A percentile compares a stretch with the other conserved stretches of the same genome.
phyloP scores from a whole-genome alignment of 2,888 invertebrate genomes.

The Apeira syringaria region DNA sequence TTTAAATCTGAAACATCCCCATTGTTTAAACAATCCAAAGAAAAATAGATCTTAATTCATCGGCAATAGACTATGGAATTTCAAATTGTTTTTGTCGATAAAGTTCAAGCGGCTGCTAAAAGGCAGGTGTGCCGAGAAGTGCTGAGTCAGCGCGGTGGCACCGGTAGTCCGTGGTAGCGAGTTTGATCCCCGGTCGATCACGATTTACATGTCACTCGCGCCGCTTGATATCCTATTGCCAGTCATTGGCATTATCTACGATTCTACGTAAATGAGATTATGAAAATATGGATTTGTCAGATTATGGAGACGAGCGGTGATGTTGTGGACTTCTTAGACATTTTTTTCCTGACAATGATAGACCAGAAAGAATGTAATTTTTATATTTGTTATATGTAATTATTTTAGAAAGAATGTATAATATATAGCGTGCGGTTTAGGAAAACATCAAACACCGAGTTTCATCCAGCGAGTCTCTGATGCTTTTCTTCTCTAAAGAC shows the following conservation, averaged over 20 bases:
- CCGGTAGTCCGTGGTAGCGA: slow-evolving; percentile 79
- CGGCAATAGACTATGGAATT: slow-evolving; percentile 17
- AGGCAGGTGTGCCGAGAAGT: slow-evolving; percentile 70
- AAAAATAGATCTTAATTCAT: neutral
- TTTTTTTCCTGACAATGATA: no score
- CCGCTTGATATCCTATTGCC: slow-evolving; percentile 80
- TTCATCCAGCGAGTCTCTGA: no score
- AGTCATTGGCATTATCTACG: slow-evolving; percentile 53
- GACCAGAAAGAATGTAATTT: no score
- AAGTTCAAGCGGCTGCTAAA: slow-evolving; percentile 24
- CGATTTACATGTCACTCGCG: slow-evolving; percentile 81
- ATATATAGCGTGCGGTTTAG: no score
- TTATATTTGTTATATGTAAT: no score
- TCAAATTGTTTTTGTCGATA: neutral
- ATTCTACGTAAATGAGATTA: slow-evolving; percentile 66
- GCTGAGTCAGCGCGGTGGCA: slow-evolving; percentile 79
- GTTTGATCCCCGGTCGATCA: slow-evolving; percentile 72
- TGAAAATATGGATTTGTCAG: slow-evolving; percentile 53
- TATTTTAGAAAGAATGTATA: no score
- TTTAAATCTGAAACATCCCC: slow-evolving; percentile 17
- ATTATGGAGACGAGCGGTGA: slow-evolving; percentile 33
- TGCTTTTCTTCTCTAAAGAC: no score
- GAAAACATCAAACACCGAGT: no score
- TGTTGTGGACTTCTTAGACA: slow-evolving; percentile 8
- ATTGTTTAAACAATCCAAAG: slow-evolving; percentile 1